These are phyloP conservation scores for Leucophenga varia DNA, from an alignment of 1,140 invertebrate species.

Conservation along the genomic window DNA sequence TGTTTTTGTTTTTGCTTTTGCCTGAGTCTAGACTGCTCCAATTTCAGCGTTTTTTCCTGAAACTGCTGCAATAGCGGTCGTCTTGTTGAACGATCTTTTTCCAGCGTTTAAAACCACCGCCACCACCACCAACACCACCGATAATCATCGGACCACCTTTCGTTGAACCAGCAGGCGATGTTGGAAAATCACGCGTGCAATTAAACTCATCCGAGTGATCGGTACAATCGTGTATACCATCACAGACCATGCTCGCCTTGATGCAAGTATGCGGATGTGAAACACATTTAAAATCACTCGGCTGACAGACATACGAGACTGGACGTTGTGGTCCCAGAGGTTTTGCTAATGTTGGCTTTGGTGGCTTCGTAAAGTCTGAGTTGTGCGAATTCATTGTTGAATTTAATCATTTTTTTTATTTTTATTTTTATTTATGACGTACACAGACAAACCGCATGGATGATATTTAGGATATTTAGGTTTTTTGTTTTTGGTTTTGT, in stretches of 20 bases:
- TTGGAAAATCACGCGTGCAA: conserved; percentile 56
- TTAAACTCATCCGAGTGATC: conserved; percentile 73
- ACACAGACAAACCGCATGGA: too few relatives aligned
- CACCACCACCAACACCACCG: too few relatives aligned
- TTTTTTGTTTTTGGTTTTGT: conserved; percentile 11
- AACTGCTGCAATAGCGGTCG: too few relatives aligned
- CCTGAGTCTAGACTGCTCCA: too few relatives aligned
- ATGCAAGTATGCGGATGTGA: conserved; percentile 60
- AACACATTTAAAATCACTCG: conserved; percentile 51
- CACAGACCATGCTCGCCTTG: conserved; percentile 66
- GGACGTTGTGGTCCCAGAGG: conserved; percentile 8
- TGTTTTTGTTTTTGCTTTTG: conserved; percentile 2
- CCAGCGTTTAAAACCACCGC: conserved; percentile 32
- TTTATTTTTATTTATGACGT: conserved; percentile 3
- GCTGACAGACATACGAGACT: conserved; percentile 32
- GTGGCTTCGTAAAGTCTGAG: conserved; percentile 36
- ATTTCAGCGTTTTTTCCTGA: too few relatives aligned
- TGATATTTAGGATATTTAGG: too few relatives aligned
- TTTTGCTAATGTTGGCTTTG: conserved; percentile 23
- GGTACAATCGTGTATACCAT: conserved; percentile 68
- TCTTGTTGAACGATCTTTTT: conserved; percentile 22
- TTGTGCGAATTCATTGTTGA: conserved; percentile 1
- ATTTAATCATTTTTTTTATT: conserved; percentile 1
- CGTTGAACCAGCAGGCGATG: neutral
- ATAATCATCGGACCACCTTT: neutral